Evolutionary conservation across 30 jellyfish, hydroid and myxozoan species (phyloP).

Genomic region (Aurelia sp.): DNA sequence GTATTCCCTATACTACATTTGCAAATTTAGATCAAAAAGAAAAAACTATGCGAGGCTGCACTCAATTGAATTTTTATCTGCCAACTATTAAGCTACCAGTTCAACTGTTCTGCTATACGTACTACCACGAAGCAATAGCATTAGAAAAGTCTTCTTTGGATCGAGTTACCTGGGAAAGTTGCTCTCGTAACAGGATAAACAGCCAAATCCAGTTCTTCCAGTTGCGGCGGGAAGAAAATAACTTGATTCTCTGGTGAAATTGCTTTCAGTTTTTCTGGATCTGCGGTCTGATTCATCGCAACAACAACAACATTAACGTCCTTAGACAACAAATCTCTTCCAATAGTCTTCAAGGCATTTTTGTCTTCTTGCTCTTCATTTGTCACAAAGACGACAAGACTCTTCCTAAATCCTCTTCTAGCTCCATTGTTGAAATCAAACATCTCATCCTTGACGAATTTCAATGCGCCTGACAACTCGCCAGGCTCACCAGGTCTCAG

Average conservation of each 20-base stretch:
- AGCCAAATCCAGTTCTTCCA: constrained; percentile 56
- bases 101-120: too few species aligned
- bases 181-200: constrained; percentile 65
- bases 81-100: too few species aligned
- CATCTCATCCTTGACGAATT: constrained; percentile 20
- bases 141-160: too few species aligned
- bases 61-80: too few species aligned
- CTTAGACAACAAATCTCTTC: constrained; percentile 24
- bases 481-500: constrained; percentile 12
- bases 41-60: too few species aligned
- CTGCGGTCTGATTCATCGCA: constrained; percentile 63
- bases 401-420: constrained; percentile 67
- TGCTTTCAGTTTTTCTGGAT: constrained; percentile 7
- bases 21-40: too few species aligned
- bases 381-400: constrained; percentile 62
- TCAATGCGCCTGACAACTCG: constrained; percentile 19
- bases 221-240: constrained; percentile 75
- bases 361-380: constrained; percentile 14
- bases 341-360: constrained; percentile 33
- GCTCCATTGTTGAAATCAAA: constrained; percentile 73
- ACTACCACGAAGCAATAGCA: too few species aligned
- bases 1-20: too few species aligned
- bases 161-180: constrained; percentile 56
- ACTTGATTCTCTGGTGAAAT: constrained; percentile 60
- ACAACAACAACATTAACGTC: constrained; percentile 70